Conservation (phyloP, 2,888 invertebrate genomes). For the Agrotis clavis region DNA sequence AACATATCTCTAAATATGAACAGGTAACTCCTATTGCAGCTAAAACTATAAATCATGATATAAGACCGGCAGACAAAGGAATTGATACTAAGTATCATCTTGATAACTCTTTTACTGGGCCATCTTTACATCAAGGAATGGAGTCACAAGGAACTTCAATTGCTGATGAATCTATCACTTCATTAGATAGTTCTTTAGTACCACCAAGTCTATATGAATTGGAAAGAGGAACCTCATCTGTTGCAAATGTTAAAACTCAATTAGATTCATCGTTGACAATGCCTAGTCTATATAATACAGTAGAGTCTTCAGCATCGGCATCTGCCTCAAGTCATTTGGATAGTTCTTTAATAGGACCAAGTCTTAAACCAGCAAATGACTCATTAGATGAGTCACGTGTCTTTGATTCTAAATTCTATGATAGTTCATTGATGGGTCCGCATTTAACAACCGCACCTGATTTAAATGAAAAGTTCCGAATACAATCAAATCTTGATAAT, state of each 20-base stretch:
- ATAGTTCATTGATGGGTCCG: slow-evolving; percentile 10
- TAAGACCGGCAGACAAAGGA: background rate
- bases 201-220: background rate
- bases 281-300: background rate
- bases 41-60: background rate
- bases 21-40: background rate
- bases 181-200: background rate
- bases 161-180: background rate
- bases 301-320: background rate
- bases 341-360: background rate
- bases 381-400: background rate
- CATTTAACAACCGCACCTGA: background rate
- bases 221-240: background rate
- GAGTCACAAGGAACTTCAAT: background rate
- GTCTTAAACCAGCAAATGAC: background rate
- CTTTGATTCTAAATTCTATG: background rate
- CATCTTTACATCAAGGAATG: background rate
- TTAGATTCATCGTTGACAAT: background rate
- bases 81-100: background rate
- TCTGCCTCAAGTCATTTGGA: background rate
- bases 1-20: background rate
- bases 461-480: slow-evolving; percentile 1
- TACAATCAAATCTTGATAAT: background rate
- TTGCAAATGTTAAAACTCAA: background rate
- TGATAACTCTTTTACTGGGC: slow-evolving; percentile 3